Evolutionary conservation across 2,113 vertebrate species (phyloP), one percentile per base, ranked within the genome.

Genomic region (Piaya cayana): DNA sequence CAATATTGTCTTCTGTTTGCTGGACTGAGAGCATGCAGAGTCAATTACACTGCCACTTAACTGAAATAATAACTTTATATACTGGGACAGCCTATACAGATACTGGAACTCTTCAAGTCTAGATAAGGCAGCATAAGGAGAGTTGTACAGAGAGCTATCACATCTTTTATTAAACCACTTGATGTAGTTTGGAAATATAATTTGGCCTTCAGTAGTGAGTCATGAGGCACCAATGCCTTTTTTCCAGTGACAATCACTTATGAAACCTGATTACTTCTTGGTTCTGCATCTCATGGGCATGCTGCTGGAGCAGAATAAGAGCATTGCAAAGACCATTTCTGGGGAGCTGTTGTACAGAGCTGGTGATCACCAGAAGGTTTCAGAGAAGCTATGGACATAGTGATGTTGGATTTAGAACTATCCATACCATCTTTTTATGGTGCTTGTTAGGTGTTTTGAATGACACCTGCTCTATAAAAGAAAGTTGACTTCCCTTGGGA

Each of bases 71-170:
- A 78, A 68, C n/a, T 43, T 56, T 36, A 37, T 84, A 14, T 58
- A 34, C 30, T 59, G 53, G 14, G 16, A 18, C n/a, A 86, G 9
- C 39, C 23, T 53, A 30, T 72, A 82, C n/a, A 69, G 27, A 25
- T 56, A 65, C 13, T 2, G 5, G 22, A 70, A n/a, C 26, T 60
- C 34, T 75, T 67, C 0, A 0, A 43, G 12, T 68, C 26, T 75
- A 65, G 47, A 37, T 4, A 34, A 43, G n/a, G 62, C 75, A 60
- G 42, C 4, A 1, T 49, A 64, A 79, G 69, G 30, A 59, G 23
- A 42, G 6, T 27, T 50, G 25, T 36, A 23, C 7, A 78, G 27
- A 74, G 60, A 83, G 20, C 10, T 14, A 15, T 5, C 56, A 8
- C 16, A n/a, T 58, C 21, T 49, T 69, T 60, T 88, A 15, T 67